Percentiles rank a stretch among this genome's conserved stretches.
Conservation (phyloP, 2,113 vertebrate species). For the Axis porcinus region DNA sequence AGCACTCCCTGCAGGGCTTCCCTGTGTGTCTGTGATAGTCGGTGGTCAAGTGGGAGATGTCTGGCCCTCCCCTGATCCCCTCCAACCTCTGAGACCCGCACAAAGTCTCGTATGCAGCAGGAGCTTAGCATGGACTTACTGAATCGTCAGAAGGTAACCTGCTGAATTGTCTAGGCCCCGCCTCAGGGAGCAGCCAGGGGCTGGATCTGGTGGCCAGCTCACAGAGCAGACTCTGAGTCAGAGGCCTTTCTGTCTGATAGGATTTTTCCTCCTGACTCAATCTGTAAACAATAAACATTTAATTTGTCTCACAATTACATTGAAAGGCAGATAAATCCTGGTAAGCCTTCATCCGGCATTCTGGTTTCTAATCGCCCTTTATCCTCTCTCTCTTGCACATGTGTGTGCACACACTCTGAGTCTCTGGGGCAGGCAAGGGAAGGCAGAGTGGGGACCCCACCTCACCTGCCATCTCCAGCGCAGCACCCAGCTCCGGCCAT, state of each 20-base stretch:
- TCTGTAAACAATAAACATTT: neutral
- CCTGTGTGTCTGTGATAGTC: rapidly evolving
- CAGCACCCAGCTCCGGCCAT: rapidly evolving
- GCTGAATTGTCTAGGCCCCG: neutral
- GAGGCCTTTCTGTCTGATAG: neutral
- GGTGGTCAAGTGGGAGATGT: too few relatives aligned
- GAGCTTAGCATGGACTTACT: too few relatives aligned
- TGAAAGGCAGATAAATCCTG: constrained; percentile 30
- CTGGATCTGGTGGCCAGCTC: neutral
- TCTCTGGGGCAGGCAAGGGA: neutral
- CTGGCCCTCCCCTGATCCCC: rapidly evolving
- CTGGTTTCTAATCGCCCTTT: neutral
- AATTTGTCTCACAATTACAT: neutral
- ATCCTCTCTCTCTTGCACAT: neutral
- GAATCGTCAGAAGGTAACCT: rapidly evolving
- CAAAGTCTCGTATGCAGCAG: rapidly evolving
- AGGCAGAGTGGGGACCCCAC: rapidly evolving
- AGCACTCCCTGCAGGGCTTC: rapidly evolving
- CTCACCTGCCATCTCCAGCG: neutral
- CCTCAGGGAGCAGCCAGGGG: neutral
- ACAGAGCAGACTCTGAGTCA: too few relatives aligned
- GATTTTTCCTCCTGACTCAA: neutral
- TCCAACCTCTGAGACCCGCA: too few relatives aligned
- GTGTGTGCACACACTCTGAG: rapidly evolving
- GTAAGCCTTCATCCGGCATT: constrained; percentile 25